Evolutionary conservation across 2,113 vertebrate species (phyloP), one percentile per base, ranked within the genome.

Genomic region (Pseudonaja textilis): DNA sequence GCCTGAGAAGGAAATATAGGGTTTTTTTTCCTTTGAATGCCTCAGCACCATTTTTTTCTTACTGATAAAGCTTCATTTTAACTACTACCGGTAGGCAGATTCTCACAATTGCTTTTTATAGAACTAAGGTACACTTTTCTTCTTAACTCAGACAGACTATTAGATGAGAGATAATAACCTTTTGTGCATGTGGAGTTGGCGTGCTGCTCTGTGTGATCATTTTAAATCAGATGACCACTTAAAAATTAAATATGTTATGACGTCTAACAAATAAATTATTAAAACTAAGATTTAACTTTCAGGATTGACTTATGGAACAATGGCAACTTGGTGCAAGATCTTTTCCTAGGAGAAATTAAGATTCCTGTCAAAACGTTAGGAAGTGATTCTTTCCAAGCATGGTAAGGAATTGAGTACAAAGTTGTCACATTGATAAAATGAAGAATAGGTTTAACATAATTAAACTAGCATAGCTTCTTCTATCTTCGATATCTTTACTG

Each of bases 251-350:
- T 29, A 22, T 3, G 45, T 42, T 55, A 88, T 86, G n/a, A 64
- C 2, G 1, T 0, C 92, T 95, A 95, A 56, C 54, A 92, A 52
- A 93, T 88, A 92, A 52, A 93, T 88, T 89, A 94, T 96, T 92
- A 93, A 3, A 50, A n/a, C 2, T 81, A 42, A 95, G 9, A 96
- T 97, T 92, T 94, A 94, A 87, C 97, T 98, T 98, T 94, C 97
- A 99, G 99, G 97, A 98, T 99, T 88, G 99, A 99, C 95, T 94
- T 99, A 29, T 99, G 99, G 99, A 99, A 99, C 97, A 99, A 98
- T 96, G 99, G 98, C 91, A 99, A 99, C 95, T 96, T 99, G 96
- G 99, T 98, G 90, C 99, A 99, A 97, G 99, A 99, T 92, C 94
- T 99, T 96, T 99, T 99, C 96, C 97, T 99, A 52, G 99, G 99